Base-by-base conservation (phyloP, 2,113 vertebrate species). In the Eurypyga helias region DNA sequence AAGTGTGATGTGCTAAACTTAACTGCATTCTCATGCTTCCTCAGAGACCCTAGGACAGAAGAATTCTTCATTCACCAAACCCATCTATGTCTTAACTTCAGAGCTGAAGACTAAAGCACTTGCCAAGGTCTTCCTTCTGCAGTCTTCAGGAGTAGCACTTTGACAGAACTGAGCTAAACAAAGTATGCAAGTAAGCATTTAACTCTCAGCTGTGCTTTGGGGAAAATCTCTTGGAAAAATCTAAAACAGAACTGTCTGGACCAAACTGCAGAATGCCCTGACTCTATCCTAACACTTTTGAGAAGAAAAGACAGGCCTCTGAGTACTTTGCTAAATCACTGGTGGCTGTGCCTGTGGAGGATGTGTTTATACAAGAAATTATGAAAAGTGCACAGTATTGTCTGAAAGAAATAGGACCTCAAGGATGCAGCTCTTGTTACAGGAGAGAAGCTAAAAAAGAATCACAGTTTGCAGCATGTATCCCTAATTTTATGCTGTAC, bases 351-450 rank as follows among this genome's bases (percentile, higher is more conserved):
- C 16, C 84, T 65, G 11, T 38, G 55, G 46, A 89, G 57, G 69
- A 94, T 48, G 34, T 45, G 38, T 93, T 96, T 87, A 83, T 69
- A 76, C 61, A 95, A 82, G 65, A 95, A 93, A 95, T 85, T 72
- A 76, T 36, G 25, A 82, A 87, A 91, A 92, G 49, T 65, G 41
- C 36, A 82, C 21, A 87, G 84, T 87, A 89, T 69, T 72, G 17
- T 76, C 80, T 85, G 71, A 77, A 93, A 89, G 52, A 93, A 90
- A 80, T 77, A 95, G 90, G 38, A 66, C 61, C 58, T 91, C 70
- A 66, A 91, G 66, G 36, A 17, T 80, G 25, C 9, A 85, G 41
- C 26, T 93, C n/a, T 52, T 70, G 17, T 93, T 91, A 85, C 4
- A 3, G 41, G 36, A 77, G 5, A 38, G 43, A 58, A 76, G 16